Evolutionary conservation across 2,113 vertebrate species (phyloP).

Genomic region (Anas platyrhynchos): DNA sequence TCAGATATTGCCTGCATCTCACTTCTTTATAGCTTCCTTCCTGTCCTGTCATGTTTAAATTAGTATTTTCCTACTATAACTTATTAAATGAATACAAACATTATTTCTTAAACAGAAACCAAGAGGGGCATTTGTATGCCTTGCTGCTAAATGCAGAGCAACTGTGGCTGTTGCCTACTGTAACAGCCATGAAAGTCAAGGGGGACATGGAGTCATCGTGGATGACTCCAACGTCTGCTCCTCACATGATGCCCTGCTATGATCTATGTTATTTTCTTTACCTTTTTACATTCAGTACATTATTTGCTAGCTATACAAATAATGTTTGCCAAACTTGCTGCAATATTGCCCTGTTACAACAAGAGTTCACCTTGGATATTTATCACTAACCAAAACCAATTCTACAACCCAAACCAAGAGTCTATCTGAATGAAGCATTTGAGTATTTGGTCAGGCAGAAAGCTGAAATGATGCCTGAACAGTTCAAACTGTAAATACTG

Average conservation of each 20-base stretch:
- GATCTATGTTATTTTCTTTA: neutral
- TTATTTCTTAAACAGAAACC: neutral
- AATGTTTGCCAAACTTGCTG: neutral
- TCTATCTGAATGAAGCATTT: neutral
- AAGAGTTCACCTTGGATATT: neutral
- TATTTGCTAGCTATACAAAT: neutral
- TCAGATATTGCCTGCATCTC: accelerated
- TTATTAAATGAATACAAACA: neutral
- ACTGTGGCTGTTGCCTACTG: neutral
- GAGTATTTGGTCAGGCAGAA: neutral
- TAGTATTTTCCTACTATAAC: neutral
- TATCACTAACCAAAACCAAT: neutral
- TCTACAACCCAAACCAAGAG: neutral
- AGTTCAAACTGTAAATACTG: neutral
- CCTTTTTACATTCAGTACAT: neutral
- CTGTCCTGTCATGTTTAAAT: neutral
- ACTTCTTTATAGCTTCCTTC: neutral
- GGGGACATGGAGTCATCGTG: neutral
- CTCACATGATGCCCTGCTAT: neutral
- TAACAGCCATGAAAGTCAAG: neutral
- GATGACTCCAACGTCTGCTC: neutral
- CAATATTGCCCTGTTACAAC: neutral
- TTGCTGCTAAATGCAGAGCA: neutral
- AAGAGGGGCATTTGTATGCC: neutral
- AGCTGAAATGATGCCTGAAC: neutral